Evolutionary conservation across 1,140 invertebrate species (phyloP), one percentile per base, ranked within the genome.

Genomic region (Philaenus spumarius): DNA sequence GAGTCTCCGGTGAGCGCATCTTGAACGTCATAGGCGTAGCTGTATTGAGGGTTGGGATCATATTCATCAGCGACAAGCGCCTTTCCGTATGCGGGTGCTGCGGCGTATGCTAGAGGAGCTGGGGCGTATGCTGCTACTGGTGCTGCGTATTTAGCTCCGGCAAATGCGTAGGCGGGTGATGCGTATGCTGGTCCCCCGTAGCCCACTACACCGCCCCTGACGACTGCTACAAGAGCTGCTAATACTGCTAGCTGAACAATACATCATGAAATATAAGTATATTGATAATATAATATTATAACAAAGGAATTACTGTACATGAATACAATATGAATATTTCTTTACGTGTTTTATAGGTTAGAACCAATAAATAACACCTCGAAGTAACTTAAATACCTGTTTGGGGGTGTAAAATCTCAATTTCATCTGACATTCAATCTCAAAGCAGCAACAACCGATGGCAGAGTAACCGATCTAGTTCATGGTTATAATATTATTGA

Each of bases 1-100:
- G 78, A 78, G 69, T 86, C 83, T 54, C 85, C 82, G 62, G 78
- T 84, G 64, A 78, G 73, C 2, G 81, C 79, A 70, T 87, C 84
- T 59, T 82, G 77, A n/a, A 86, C 81, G 45, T 82, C 83, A 66
- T 85, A 86, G 1, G 81, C 75, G 68, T 82, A 86, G 35, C 78
- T 76, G 62, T 86, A 86, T 7, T 62, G 39, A 11, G 64, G 64
- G 54, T 64, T 66, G 1, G 64, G 55, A 42, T 57, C 55, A 43
- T 57, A 57, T 19, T 57, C 55, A 15, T 57, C 55, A 26, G 48
- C 48, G 23, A 47, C 42, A 7, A 26, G 17, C 15, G 57, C 47
- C 37, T 58, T 51, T 22, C 47, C 47, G 57, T 58, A 58, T 11
- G 57, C 56, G 23, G 42, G 63, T 61, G 30, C 48, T 24, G 23